Evolutionary conservation across 2,888 invertebrate species (phyloP).

Genomic region (Cloeon dipterum): DNA sequence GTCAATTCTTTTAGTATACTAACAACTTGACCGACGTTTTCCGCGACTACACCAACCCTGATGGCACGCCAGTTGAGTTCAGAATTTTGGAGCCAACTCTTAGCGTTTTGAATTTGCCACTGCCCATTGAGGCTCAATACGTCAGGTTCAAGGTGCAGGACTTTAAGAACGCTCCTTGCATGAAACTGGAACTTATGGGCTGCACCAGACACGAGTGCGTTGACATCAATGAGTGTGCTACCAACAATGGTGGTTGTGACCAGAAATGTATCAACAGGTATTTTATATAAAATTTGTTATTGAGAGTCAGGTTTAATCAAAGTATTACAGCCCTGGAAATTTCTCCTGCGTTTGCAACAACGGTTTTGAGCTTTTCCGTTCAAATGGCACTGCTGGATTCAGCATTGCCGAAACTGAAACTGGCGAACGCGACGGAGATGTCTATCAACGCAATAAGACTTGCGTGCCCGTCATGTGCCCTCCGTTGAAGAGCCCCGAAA

Average conservation of each 20-base stretch:
- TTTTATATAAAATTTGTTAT: slow-evolving; percentile 8
- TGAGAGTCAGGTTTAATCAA: slow-evolving; percentile 5
- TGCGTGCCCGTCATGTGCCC: slow-evolving; percentile 89
- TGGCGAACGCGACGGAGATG: slow-evolving; percentile 72
- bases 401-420: slow-evolving; percentile 56
- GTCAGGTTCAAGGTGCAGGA: slow-evolving; percentile 68
- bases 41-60: slow-evolving; percentile 78
- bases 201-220: slow-evolving; percentile 73
- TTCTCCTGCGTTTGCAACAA: slow-evolving; percentile 74
- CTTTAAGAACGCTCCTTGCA: slow-evolving; percentile 68
- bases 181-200: slow-evolving; percentile 80
- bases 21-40: slow-evolving; percentile 74
- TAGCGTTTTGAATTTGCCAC: slow-evolving; percentile 73
- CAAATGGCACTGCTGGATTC: slow-evolving; percentile 79
- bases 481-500: slow-evolving; percentile 48
- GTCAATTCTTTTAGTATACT: slow-evolving; percentile 38
- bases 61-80: slow-evolving; percentile 82
- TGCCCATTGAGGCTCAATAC: slow-evolving; percentile 77
- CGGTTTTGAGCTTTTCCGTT: slow-evolving; percentile 68
- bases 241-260: slow-evolving; percentile 75
- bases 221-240: slow-evolving; percentile 71
- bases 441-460: slow-evolving; percentile 75
- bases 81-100: slow-evolving; percentile 70
- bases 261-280: slow-evolving; percentile 72
- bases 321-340: slow-evolving; percentile 69